phyloP scores from a whole-genome alignment of 1,140 invertebrate genomes.

The Zaprionus taronus region DNA sequence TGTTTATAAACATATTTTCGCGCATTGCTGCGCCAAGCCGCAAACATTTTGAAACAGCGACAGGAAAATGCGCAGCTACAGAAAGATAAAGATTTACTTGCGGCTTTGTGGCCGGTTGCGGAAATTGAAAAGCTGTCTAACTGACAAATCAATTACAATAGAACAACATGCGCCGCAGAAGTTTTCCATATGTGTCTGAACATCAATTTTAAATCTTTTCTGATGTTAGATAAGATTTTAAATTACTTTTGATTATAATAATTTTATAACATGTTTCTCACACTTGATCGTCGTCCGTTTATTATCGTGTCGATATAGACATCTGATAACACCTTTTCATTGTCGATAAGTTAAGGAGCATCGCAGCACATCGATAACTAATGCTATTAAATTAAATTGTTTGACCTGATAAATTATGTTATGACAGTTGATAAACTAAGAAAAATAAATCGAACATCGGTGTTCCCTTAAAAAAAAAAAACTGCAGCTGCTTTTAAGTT shows the following conservation, averaged over 20 bases:
- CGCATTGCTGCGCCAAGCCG: conserved; percentile 35
- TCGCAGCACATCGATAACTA: too few species aligned
- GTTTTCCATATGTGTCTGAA: neutral
- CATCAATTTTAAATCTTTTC: neutral
- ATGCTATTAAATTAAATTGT: neutral
- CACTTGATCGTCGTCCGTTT: too few species aligned
- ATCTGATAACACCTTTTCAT: too few species aligned
- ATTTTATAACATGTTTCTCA: too few species aligned
- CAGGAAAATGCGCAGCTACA: neutral
- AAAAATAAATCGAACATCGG: neutral
- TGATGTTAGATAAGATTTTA: too few species aligned
- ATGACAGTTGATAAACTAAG: neutral
- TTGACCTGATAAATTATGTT: neutral
- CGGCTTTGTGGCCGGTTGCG: neutral
- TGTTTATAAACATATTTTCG: conserved; percentile 56
- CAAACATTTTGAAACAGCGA: conserved; percentile 21
- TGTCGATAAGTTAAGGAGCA: too few species aligned
- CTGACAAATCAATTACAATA: neutral
- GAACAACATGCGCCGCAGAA: conserved; percentile 8
- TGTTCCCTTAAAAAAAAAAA: neutral
- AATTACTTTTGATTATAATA: too few species aligned
- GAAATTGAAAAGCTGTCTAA: neutral
- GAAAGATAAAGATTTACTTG: neutral
- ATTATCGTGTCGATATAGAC: too few species aligned
- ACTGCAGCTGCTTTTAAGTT: neutral